Conservation (phyloP, 2,113 vertebrate species). For the Sisor rabdophorus region DNA sequence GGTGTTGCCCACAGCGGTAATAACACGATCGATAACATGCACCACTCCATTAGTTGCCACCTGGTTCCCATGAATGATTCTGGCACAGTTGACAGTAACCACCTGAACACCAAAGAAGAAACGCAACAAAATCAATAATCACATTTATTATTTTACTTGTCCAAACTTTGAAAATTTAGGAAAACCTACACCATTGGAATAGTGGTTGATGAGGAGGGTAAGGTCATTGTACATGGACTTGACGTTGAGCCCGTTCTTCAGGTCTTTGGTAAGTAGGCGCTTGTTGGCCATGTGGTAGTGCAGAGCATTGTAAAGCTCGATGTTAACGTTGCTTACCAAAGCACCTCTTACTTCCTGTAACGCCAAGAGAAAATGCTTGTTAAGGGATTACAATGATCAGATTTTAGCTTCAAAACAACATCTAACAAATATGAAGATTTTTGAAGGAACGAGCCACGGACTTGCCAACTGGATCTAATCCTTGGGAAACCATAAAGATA, state of each 20-base stretch:
- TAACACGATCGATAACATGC: slow-evolving; percentile 90
- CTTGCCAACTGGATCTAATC: neutral
- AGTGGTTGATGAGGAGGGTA: slow-evolving; percentile 86
- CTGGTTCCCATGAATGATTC: slow-evolving; percentile 91
- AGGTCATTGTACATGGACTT: slow-evolving; percentile 88
- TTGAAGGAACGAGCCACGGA: neutral
- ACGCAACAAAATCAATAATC: neutral
- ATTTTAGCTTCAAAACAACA: neutral
- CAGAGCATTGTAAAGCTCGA: slow-evolving; percentile 89
- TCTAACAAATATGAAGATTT: neutral
- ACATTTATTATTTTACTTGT: neutral
- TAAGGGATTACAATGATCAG: neutral
- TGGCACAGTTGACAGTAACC: slow-evolving; percentile 95
- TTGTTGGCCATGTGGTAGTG: slow-evolving; percentile 93
- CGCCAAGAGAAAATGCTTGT: neutral
- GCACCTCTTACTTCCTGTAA: slow-evolving; percentile 74
- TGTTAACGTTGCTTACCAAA: slow-evolving; percentile 91
- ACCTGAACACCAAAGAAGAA: slow-evolving; percentile 69
- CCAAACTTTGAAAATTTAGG: slow-evolving; percentile 43
- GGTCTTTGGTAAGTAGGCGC: slow-evolving; percentile 89
- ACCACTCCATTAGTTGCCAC: slow-evolving; percentile 95
- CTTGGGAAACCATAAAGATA: too few species aligned
- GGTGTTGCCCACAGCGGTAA: slow-evolving; percentile 79
- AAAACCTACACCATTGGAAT: slow-evolving; percentile 86
- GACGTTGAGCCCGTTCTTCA: slow-evolving; percentile 83